Base-by-base conservation (phyloP, 2,113 vertebrate species). In the Lipotes vexillifer region DNA sequence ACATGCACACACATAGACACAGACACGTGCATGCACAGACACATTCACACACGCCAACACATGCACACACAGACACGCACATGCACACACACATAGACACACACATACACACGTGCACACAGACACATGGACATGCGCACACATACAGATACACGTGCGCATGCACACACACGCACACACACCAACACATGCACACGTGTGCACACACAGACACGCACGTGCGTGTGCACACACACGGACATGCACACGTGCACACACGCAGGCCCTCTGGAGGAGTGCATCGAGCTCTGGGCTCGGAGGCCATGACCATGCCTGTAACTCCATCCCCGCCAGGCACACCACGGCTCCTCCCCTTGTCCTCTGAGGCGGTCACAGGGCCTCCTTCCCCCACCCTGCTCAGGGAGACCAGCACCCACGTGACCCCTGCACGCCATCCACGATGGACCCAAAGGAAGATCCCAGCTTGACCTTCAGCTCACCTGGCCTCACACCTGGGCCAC, bases 291-390 rank as follows among this genome's bases (percentile, higher is more conserved):
- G 77, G 21, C 25, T 36, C 33, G 15, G n/a, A 80, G 77, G 2
- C 49, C 1, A 4, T 1, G 21, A 21, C 77, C 21, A 1, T 27
- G 18, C 25, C 33, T 23, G 10, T 6, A 13, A 55, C 4, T 1
- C 36, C 11, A 8, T 20, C 10, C 21, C 36, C 3, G 0, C 29
- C 9, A 0, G 65, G n/a, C 11, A 7, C 7, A 14, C 3, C 0
- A 2, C 4, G 59, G 25, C 3, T 12, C 25, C 10, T 13, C 13
- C 11, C 66, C 27, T 72, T 25, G 3, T 69, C 46, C 11, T 25
- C 7, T 20, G 46, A 25, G 63, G 44, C 3, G 44, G 17, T 33
- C 31, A 1, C 4, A n/a, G 88, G 72, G 14, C 74, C 33, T 23
- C n/a, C 25, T n/a, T 49, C 33, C n/a, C 41, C 11, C 20, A 0